Conservation (phyloP, 2,888 invertebrate genomes). For the Congeria kusceri region DNA sequence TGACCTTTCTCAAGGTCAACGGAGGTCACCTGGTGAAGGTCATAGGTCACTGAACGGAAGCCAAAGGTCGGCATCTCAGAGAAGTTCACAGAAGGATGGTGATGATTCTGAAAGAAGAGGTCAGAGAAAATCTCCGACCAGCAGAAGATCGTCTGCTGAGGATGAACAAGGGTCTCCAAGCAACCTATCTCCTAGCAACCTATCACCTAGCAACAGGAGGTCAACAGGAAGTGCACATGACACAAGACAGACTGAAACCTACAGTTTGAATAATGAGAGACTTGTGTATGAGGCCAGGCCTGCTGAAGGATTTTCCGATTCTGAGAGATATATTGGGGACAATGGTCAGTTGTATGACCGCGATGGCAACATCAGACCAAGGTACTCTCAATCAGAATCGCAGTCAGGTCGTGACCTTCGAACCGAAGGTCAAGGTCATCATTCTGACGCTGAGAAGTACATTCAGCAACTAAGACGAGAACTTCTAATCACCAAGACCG, state of each 20-base stretch:
- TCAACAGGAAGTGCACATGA: background rate
- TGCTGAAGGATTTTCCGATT: background rate
- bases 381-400: constrained; percentile 23
- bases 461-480: constrained; percentile 73
- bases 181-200: background rate
- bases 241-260: constrained; percentile 1
- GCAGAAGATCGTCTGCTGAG: background rate
- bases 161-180: constrained; percentile 8
- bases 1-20: too few species aligned
- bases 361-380: constrained; percentile 53
- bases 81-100: constrained; percentile 2
- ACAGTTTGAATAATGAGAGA: constrained; percentile 20
- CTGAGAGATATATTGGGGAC: constrained; percentile 36
- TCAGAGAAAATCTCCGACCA: background rate
- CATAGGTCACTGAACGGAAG: constrained; percentile 8
- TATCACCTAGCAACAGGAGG: background rate
- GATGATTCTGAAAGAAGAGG: background rate
- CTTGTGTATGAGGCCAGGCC: constrained; percentile 17
- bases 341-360: constrained; percentile 38
- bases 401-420: background rate
- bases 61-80: background rate
- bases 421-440: constrained; percentile 24
- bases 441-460: constrained; percentile 70
- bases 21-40: constrained; percentile 8
- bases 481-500: constrained; percentile 73